phyloP scores from a whole-genome alignment of 2,888 invertebrate species.

The Dyspetes luteomarginatus region DNA sequence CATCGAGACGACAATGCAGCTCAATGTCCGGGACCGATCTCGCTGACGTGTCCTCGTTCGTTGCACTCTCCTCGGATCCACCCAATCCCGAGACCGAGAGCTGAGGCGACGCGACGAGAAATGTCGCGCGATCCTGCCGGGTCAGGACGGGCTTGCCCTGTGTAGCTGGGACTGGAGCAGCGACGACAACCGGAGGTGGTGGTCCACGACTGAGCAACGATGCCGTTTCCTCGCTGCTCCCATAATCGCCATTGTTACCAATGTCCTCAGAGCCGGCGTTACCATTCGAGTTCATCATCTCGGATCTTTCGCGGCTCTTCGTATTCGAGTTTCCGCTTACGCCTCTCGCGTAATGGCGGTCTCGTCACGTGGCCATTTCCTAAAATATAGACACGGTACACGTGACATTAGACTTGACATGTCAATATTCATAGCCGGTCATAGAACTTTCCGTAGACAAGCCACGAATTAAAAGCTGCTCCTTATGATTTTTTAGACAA shows the following conservation, averaged over 20 bases:
- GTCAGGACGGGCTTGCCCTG: constrained; percentile 90
- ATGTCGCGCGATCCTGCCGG: constrained; percentile 94
- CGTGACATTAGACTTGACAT: constrained; percentile 41
- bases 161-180: constrained; percentile 81
- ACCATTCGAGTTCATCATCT: constrained; percentile 80
- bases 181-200: constrained; percentile 80
- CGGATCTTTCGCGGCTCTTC: constrained; percentile 25
- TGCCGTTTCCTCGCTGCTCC: constrained; percentile 92
- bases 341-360: constrained; percentile 68
- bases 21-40: constrained; percentile 93
- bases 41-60: constrained; percentile 88
- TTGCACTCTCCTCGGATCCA: constrained; percentile 91
- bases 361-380: constrained; percentile 77
- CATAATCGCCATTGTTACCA: constrained; percentile 79
- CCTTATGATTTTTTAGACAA: too few species aligned
- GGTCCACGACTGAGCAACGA: constrained; percentile 90
- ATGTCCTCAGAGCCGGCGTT: constrained; percentile 78
- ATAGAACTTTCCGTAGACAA: not conserved
- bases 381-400: constrained; percentile 68
- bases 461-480: too few species aligned
- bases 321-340: constrained; percentile 60
- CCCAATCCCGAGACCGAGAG: constrained; percentile 88
- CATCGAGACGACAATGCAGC: constrained; percentile 88
- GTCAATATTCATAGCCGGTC: too few species aligned
- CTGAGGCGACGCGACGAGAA: constrained; percentile 88